Evolutionary conservation across 35 echinoderm and acorn worm genomes (phyloP).

Genomic region (Strongylocentrotus purpuratus): DNA sequence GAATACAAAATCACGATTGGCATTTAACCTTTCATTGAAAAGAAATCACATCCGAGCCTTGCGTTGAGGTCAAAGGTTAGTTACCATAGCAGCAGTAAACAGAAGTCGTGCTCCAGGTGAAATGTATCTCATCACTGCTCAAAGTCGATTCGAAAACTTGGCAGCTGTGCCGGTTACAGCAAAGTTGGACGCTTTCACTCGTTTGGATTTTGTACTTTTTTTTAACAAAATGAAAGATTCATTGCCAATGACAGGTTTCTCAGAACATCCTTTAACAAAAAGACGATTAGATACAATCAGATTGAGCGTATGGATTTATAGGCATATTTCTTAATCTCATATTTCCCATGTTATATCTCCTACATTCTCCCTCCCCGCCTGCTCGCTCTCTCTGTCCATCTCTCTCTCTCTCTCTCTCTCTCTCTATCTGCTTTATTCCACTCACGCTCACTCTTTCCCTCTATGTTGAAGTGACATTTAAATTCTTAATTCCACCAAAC

Average conservation of each 20-base stretch:
- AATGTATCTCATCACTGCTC: not conserved
- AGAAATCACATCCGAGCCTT: not conserved
- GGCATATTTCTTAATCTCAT: too few species aligned
- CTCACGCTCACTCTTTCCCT: too few species aligned
- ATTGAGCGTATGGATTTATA: too few species aligned
- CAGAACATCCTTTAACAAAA: too few species aligned
- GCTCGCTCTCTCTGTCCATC: too few species aligned
- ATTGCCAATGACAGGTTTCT: not conserved
- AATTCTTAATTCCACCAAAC: too few species aligned
- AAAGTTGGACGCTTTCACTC: not conserved
- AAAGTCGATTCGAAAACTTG: not conserved
- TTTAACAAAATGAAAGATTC: not conserved
- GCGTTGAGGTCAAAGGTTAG: not conserved
- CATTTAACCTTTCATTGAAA: not conserved
- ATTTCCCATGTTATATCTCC: too few species aligned
- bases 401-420: too few species aligned
- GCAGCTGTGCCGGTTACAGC: not conserved
- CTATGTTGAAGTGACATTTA: too few species aligned
- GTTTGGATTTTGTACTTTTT: not conserved
- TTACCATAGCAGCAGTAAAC: constrained; percentile 24
- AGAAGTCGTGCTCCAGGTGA: not conserved
- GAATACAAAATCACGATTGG: not conserved
- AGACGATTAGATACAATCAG: too few species aligned
- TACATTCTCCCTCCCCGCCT: too few species aligned
- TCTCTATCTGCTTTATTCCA: too few species aligned